Conservation (phyloP, 2,113 vertebrate genomes). For the chimpanzee (Pan troglodytes) region NHGRI_mPanTro3-v2.1_pri NC_072402.2:58320001-58320500, state of each 20-base stretch:
- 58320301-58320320: conserved; percentile 76
- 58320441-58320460: conserved; percentile 60
- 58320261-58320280: conserved; percentile 74
- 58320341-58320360: conserved; percentile 68
- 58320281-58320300: conserved; percentile 75
- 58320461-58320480: conserved; percentile 55
- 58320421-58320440: conserved; percentile 40
- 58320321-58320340: conserved; percentile 64
- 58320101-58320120: not conserved
- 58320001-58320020: not conserved
- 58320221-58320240: conserved; percentile 51
- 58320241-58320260: conserved; percentile 65
- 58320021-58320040: not conserved
- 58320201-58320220: not conserved
- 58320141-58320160: not conserved
- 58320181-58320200: not conserved
- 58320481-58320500: conserved; percentile 70
- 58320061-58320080: conserved; percentile 16
- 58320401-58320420: conserved; percentile 54
- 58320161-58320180: not conserved
- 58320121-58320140: not conserved
- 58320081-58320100: not conserved
- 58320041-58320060: not conserved
- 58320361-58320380: conserved; percentile 68
- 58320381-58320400: conserved; percentile 55